Evolutionary conservation across 2,113 vertebrate species (phyloP).

Genomic region (Mormyrus iriodes): DNA sequence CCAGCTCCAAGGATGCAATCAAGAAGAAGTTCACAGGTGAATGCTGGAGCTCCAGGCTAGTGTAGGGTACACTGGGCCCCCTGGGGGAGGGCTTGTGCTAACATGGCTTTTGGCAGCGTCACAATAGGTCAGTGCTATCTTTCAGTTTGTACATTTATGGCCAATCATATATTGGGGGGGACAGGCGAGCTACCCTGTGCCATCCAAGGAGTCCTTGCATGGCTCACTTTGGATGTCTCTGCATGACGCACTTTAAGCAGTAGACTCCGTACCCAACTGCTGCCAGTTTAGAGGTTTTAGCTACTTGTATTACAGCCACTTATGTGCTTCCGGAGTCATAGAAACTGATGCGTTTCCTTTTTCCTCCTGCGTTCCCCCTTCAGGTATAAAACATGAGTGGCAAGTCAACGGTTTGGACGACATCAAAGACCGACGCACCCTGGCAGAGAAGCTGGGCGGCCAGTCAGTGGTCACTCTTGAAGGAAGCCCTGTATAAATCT

Average conservation of each 20-base stretch:
- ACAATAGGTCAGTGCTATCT: not conserved
- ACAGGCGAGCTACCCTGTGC: not conserved
- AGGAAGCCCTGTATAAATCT: slow-evolving; percentile 73
- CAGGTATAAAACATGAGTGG: slow-evolving; percentile 87
- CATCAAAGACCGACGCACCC: slow-evolving; percentile 72
- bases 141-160: not conserved
- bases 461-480: slow-evolving; percentile 70
- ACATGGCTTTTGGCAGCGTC: not conserved
- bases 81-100: not conserved
- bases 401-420: slow-evolving; percentile 80
- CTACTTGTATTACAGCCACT: not conserved
- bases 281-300: no score
- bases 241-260: not conserved
- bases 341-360: not conserved
- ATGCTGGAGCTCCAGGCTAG: no score
- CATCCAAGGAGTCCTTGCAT: not conserved
- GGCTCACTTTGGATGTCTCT: no score
- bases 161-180: not conserved
- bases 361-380: not conserved
- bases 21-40: slow-evolving; percentile 81
- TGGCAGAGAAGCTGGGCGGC: slow-evolving; percentile 80
- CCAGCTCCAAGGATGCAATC: slow-evolving; percentile 87
- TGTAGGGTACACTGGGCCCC: not conserved
- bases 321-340: not conserved
- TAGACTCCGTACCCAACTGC: not conserved